Base-by-base conservation (phyloP, 2,888 invertebrate species). In the Helobdella robusta region DNA sequence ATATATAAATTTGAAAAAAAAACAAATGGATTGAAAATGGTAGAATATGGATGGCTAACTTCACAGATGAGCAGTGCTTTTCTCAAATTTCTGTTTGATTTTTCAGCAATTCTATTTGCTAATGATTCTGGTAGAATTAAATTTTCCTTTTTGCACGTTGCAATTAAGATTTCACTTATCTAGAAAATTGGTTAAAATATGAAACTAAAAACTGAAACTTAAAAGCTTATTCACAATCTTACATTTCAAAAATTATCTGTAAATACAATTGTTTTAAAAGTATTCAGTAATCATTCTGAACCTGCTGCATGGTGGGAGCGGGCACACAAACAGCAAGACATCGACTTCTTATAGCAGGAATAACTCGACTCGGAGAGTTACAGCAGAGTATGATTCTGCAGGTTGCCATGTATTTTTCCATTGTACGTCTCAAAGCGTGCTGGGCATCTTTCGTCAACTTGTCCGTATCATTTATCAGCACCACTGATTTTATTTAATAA, bases 371-470 rank as follows among this genome's bases (percentile, higher is more conserved):
- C 36, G 90, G 91, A 0, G 94, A 93, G 76, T 92, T 92, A 0
- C 93, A 90, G 73, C 91, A 90, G 0, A 99, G 83, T 73, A 98
- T 91, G 3, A 97, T 83, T 20, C 97, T 85, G 78, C 97, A 98
- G 1, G 92, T 93, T 20, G 88, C 83, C 65, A 93, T 88, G 80
- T 98, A 98, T 78, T 98, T 98, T 80, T 99, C 98, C 98, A 99
- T 98, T 0, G 98, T 99, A 56, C 98, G 85, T 72, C 98, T 86
- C 60, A 99, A 82, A 0, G 95, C 97, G 80, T 98, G 95, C 77
- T 99, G 98, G 0, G 98, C 98, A 82, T 98, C 97, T 79, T 90
- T 92, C 0, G 92, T 89, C 48, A 99, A 82, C 68, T 88, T 86
- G 77, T 98, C 97, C 0, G 93, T 95, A 79, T 97, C 95, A 64